phyloP scores from a whole-genome alignment of 2,888 invertebrate genomes.

The Cephus nigrinus region DNA sequence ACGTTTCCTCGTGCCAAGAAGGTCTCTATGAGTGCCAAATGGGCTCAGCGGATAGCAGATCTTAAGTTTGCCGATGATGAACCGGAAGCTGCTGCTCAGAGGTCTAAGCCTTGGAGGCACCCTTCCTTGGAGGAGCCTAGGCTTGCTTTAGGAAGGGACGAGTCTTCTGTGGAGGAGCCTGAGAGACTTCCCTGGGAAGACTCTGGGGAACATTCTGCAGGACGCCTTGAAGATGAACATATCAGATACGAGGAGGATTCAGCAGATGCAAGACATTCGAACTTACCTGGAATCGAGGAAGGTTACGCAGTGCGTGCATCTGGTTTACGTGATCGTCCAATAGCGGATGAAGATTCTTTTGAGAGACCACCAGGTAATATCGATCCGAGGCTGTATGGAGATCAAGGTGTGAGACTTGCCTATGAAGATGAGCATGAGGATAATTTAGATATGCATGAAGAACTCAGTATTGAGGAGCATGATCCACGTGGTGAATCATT shows the following conservation, averaged over 20 bases:
- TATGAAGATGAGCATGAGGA: constrained; percentile 13
- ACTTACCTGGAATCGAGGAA: not conserved
- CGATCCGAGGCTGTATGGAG: constrained; percentile 50
- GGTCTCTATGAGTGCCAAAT: constrained; percentile 68
- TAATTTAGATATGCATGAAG: constrained; percentile 1
- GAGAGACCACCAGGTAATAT: constrained; percentile 33
- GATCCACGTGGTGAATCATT: constrained; percentile 10
- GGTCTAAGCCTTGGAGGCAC: constrained; percentile 58
- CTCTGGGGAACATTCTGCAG: constrained; percentile 20
- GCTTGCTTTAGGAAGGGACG: constrained; percentile 45
- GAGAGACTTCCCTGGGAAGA: constrained; percentile 36
- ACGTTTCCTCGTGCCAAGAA: constrained; percentile 72
- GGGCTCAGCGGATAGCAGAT: constrained; percentile 65
- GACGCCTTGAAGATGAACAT: not conserved
- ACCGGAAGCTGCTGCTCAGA: constrained; percentile 40
- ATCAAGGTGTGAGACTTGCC: constrained; percentile 26
- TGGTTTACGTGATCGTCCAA: constrained; percentile 4
- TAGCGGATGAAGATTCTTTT: constrained; percentile 36
- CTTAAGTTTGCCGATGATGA: constrained; percentile 56
- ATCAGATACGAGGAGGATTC: not conserved
- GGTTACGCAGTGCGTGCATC: not conserved
- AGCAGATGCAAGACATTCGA: not conserved
- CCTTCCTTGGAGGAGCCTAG: constrained; percentile 58
- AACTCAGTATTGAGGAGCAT: constrained; percentile 9
- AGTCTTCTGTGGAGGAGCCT: constrained; percentile 35